Base-by-base conservation (phyloP, 2,113 vertebrate species). In the Dromaius novaehollandiae region DNA sequence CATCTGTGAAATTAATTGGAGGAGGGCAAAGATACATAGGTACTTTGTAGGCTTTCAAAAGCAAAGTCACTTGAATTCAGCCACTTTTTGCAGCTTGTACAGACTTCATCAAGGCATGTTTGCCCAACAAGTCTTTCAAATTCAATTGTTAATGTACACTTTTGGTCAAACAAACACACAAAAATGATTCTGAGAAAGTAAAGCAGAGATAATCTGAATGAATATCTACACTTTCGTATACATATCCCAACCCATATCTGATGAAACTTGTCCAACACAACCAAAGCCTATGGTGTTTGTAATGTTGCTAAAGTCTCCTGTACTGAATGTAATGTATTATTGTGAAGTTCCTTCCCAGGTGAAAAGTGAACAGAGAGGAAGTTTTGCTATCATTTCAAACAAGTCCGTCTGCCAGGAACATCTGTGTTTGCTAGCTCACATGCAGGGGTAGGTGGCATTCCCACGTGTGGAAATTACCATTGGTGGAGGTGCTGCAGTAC, bases 41-140 rank as follows among this genome's bases (percentile, higher is more conserved):
- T 89, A 70, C 3, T 64, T 86, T 30, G 82, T 82, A 89, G n/a
- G 25, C 89, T 96, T 97, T 88, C 92, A 95, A 88, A 93, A 26
- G 4, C 40, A 86, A 90, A 82, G 69, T 90, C 58, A 75, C 63
- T 80, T 53, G 55, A 88, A 71, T 55, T 88, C 71, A 86, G 58
- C 42, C 14, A 60, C 1, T 2, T 88, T 56, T 51, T 93, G 61
- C 30, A 70, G 28, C 77, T 91, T 89, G 11, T 82, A 44, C 78
- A 86, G 56, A 13, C 3, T 70, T 71, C 88, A 56, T 51, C 68
- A 44, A 60, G 38, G 18, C 26, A 50, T 25, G n/a, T 97, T 95
- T 96, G 83, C 66, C 38, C 58, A 96, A 69, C 12, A 65, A 82
- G 17, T 28, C 34, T 86, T 90, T 91, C n/a, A 74, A 61, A 82